phyloP scores from a whole-genome alignment of 2,113 vertebrate genomes.

The Sylvietta virens region DNA sequence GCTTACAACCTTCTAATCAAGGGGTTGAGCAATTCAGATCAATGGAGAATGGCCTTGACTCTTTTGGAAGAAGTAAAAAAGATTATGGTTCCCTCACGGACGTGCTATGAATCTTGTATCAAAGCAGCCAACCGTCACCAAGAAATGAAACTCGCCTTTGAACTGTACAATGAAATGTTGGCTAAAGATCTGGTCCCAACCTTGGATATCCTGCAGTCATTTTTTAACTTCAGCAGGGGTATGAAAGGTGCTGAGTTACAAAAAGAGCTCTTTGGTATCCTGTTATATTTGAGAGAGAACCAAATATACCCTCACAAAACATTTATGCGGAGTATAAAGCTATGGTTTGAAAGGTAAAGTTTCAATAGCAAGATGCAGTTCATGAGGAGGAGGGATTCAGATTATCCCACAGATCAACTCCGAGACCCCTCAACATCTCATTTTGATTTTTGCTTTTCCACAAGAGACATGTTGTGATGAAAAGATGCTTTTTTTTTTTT shows the following conservation, averaged over 20 bases:
- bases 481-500: background rate
- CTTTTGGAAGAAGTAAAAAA: slow-evolving; percentile 82
- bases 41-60: slow-evolving; percentile 80
- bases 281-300: slow-evolving; percentile 84
- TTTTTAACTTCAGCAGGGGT: slow-evolving; percentile 76
- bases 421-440: background rate
- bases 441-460: background rate
- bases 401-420: background rate
- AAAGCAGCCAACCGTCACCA: slow-evolving; percentile 76
- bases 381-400: background rate
- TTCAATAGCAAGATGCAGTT: background rate
- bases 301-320: slow-evolving; percentile 82
- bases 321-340: slow-evolving; percentile 81
- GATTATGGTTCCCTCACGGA: slow-evolving; percentile 71
- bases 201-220: slow-evolving; percentile 74
- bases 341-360: slow-evolving; percentile 93
- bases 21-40: slow-evolving; percentile 77
- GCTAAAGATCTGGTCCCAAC: slow-evolving; percentile 69
- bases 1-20: slow-evolving; percentile 82
- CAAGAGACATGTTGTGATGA: background rate
- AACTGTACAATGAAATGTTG: slow-evolving; percentile 81
- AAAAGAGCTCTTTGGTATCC: slow-evolving; percentile 73
- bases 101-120: slow-evolving; percentile 82
- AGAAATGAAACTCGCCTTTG: slow-evolving; percentile 74
- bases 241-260: slow-evolving; percentile 67